Percentiles rank a stretch among this genome's conserved stretches.
Evolutionary conservation across 2,888 invertebrate species (phyloP).

Genomic region (Apamea monoglypha): DNA sequence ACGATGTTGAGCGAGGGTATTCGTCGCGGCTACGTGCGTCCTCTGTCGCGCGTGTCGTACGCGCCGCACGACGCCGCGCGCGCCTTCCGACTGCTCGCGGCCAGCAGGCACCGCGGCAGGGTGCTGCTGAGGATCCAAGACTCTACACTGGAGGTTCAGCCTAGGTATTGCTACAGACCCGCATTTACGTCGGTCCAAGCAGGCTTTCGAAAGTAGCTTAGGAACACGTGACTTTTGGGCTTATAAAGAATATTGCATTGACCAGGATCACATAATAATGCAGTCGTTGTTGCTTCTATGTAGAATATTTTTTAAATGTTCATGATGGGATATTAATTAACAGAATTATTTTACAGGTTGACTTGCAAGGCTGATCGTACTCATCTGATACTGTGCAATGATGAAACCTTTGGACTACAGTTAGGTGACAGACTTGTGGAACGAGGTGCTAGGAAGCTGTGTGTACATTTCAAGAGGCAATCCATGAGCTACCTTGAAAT

Average conservation of each 20-base stretch:
- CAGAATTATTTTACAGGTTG: slow-evolving; percentile 41
- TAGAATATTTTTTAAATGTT: background rate
- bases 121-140: background rate
- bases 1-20: slow-evolving; percentile 59
- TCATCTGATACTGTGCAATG: slow-evolving; percentile 53
- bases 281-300: background rate
- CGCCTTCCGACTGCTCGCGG: slow-evolving; percentile 66
- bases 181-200: background rate
- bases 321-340: no score
- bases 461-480: slow-evolving; percentile 7
- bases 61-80: slow-evolving; percentile 69
- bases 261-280: no score
- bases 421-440: no score
- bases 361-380: slow-evolving; percentile 20
- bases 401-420: slow-evolving; percentile 64
- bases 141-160: background rate
- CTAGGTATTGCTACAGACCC: slow-evolving; percentile 36
- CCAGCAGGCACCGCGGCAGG: no score
- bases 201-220: background rate
- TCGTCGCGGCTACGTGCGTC: no score
- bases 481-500: slow-evolving; percentile 42
- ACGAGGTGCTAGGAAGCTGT: no score
- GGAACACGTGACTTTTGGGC: background rate
- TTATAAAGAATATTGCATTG: background rate
- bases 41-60: slow-evolving; percentile 19